These are phyloP conservation scores for Hypsibius dujardini DNA, from an alignment of 1,140 invertebrate genomes.

Conservation along the genomic window DNA sequence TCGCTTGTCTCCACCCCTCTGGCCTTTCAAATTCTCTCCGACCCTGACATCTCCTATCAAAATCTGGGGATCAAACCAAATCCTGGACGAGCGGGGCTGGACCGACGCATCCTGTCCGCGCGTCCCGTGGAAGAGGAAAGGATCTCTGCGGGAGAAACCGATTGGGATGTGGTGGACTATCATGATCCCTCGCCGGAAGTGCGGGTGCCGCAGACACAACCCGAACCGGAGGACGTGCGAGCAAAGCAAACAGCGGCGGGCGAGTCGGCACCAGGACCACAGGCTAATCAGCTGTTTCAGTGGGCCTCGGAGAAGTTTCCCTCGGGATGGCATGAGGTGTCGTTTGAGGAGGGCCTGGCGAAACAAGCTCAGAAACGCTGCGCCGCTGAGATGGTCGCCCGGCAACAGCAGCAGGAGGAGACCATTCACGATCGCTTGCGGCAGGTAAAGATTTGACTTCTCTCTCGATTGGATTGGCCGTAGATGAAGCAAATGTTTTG, in stretches of 20 bases:
- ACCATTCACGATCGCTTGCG: background rate
- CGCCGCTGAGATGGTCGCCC: background rate
- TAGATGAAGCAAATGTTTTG: too few species aligned
- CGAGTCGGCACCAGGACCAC: background rate
- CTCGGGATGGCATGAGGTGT: background rate
- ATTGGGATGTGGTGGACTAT: background rate
- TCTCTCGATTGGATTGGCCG: too few species aligned
- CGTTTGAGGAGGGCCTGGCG: background rate
- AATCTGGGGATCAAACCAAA: too few species aligned
- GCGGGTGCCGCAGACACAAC: background rate
- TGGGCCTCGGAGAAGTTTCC: background rate
- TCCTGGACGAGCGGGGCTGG: too few species aligned
- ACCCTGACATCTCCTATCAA: too few species aligned
- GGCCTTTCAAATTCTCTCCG: too few species aligned
- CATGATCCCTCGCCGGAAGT: background rate
- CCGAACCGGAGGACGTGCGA: background rate
- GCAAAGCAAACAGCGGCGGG: too few species aligned
- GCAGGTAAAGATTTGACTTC: too few species aligned
- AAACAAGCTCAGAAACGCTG: background rate
- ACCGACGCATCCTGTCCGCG: too few species aligned
- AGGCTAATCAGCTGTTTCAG: background rate
- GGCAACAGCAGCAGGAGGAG: background rate
- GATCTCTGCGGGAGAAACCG: background rate
- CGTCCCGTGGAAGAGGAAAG: too few species aligned
- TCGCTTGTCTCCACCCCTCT: too few species aligned